Conservation (phyloP, 2,888 invertebrate species). For the Cheilosia vulpina region DNA sequence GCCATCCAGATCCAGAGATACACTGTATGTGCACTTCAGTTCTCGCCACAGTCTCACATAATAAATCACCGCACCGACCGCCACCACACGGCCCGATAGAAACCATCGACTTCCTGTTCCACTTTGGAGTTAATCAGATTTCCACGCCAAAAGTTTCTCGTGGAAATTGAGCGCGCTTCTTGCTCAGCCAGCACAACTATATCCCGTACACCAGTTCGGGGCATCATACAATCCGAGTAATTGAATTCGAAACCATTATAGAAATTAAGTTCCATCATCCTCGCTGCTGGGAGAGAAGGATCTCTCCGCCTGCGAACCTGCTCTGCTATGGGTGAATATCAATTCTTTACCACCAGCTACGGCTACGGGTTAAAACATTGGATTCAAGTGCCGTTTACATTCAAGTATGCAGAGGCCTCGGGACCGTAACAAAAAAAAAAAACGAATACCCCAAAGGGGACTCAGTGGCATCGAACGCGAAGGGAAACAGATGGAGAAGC, state of each 20-base stretch:
- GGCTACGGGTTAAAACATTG: constrained; percentile 67
- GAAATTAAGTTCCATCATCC: constrained; percentile 75
- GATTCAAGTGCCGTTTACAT: constrained; percentile 66
- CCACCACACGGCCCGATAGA: constrained; percentile 49
- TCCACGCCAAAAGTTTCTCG: constrained; percentile 72
- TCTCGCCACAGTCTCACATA: constrained; percentile 53
- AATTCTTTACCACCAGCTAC: constrained; percentile 46
- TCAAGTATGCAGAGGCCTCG: constrained; percentile 69
- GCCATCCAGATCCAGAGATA: constrained; percentile 14
- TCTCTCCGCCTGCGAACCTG: constrained; percentile 44
- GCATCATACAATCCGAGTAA: constrained; percentile 72
- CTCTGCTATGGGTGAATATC: constrained; percentile 59
- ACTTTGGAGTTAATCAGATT: constrained; percentile 75
- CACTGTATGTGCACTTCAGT: constrained; percentile 6
- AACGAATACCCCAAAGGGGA: constrained; percentile 23
- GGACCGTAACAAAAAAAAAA: constrained; percentile 36
- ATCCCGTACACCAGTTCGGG: constrained; percentile 24
- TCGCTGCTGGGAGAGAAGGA: constrained; percentile 54
- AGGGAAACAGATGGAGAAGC: constrained; percentile 65
- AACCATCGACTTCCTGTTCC: constrained; percentile 75
- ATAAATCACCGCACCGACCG: constrained; percentile 66
- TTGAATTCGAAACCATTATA: constrained; percentile 75
- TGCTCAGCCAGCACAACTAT: background rate
- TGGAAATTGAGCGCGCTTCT: constrained; percentile 37
- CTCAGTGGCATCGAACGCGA: constrained; percentile 8